phyloP scores from a whole-genome alignment of 2,888 invertebrate genomes.

The Brenthis daphne region DNA sequence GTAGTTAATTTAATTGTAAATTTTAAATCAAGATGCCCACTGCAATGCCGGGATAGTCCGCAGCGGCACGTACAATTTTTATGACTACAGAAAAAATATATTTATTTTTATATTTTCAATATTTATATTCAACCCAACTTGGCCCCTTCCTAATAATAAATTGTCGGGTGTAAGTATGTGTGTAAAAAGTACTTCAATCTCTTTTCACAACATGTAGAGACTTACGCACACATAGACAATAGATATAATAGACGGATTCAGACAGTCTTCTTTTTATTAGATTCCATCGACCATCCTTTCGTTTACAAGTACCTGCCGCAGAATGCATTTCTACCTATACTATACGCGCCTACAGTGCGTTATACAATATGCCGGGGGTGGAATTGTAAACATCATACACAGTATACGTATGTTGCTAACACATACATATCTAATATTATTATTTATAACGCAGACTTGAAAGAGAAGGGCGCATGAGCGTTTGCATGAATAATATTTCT shows the following conservation, averaged over 20 bases:
- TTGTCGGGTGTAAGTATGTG: constrained; percentile 49
- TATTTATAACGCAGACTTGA: constrained; percentile 43
- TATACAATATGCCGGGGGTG: constrained; percentile 35
- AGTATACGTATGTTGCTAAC: constrained; percentile 31
- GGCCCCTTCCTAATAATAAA: constrained; percentile 61
- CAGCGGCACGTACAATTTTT: constrained; percentile 28
- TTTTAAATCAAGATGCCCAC: constrained; percentile 33
- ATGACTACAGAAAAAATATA: constrained; percentile 33
- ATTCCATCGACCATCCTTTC: constrained; percentile 56
- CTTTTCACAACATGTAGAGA: constrained; percentile 50
- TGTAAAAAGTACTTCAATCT: constrained; percentile 55
- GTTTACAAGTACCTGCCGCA: constrained; percentile 49
- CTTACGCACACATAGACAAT: constrained; percentile 52
- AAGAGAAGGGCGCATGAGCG: constrained; percentile 50
- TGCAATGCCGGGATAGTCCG: constrained; percentile 21
- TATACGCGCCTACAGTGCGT: constrained; percentile 29
- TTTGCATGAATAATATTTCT: constrained; percentile 47
- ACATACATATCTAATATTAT: constrained; percentile 40
- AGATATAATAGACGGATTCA: constrained; percentile 48
- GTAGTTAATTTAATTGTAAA: constrained; percentile 37
- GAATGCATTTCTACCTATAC: constrained; percentile 47
- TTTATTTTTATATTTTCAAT: constrained; percentile 33
- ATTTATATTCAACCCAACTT: constrained; percentile 50
- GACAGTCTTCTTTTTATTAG: constrained; percentile 65
- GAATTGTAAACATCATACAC: constrained; percentile 34